Evolutionary conservation across 2,888 invertebrate species (phyloP).

Genomic region (Dioctria rufipes): DNA sequence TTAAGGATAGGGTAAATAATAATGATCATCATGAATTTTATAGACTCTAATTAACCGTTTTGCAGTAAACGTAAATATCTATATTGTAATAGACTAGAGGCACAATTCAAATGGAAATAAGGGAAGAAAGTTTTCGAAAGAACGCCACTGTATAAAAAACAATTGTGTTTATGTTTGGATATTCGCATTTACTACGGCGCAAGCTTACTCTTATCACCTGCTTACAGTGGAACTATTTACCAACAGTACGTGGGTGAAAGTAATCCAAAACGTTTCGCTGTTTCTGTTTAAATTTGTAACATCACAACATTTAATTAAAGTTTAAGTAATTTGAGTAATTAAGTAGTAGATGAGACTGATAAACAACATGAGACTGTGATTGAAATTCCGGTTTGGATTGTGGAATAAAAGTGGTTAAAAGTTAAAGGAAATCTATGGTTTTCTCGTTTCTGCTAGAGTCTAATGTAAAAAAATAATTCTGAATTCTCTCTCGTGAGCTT

Average conservation of each 20-base stretch:
- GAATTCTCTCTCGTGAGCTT: too few species aligned
- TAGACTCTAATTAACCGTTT: too few species aligned
- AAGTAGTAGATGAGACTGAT: not conserved
- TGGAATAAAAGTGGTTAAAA: not conserved
- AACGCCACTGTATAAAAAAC: conserved; percentile 25
- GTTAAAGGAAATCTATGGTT: not conserved
- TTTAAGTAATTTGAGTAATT: conserved; percentile 38
- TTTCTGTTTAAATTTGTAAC: conserved; percentile 16
- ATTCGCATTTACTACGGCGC: conserved; percentile 2
- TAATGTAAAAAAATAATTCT: not conserved
- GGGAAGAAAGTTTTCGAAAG: not conserved
- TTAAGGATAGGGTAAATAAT: too few species aligned
- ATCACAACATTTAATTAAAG: conserved; percentile 44
- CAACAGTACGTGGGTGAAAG: conserved; percentile 47
- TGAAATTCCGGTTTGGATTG: not conserved
- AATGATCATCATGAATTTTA: too few species aligned
- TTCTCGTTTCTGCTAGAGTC: too few species aligned
- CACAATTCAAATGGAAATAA: not conserved
- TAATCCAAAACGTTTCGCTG: not conserved
- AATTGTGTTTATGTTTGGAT: conserved; percentile 12
- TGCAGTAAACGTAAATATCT: too few species aligned
- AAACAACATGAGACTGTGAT: conserved; percentile 4
- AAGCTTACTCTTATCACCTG: conserved; percentile 32
- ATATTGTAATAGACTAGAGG: too few species aligned
- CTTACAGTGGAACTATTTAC: conserved; percentile 46